Percentiles rank a stretch among this genome's conserved stretches.
phyloP scores from a whole-genome alignment of 1,140 invertebrate species.

The Caenorhabditis remanei region DNA sequence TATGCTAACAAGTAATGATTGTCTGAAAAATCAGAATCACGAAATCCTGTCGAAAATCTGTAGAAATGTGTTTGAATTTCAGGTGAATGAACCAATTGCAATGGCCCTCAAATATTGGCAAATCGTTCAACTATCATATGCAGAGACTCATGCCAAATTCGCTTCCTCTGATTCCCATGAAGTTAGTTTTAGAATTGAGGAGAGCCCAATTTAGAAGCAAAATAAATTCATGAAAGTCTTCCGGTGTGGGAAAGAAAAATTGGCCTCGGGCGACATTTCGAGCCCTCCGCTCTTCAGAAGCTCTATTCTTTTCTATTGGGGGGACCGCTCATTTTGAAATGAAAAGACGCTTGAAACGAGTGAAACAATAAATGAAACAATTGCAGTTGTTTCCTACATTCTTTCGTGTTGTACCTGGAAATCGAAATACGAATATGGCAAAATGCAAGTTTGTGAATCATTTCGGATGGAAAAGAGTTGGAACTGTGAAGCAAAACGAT shows the following conservation, averaged over 20 bases:
- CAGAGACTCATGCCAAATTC: slow-evolving; percentile 98
- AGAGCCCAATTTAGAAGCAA: slow-evolving; percentile 67
- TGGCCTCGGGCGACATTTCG: slow-evolving; percentile 35
- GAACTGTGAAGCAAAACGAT: slow-evolving; percentile 96
- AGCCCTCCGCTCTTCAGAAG: slow-evolving; percentile 10
- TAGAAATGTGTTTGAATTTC: not conserved
- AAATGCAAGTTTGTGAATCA: slow-evolving; percentile 87
- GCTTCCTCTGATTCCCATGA: slow-evolving; percentile 93
- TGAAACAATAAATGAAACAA: slow-evolving; percentile 51
- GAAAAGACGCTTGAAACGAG: not conserved
- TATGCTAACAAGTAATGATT: not conserved
- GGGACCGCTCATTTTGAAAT: slow-evolving; percentile 33
- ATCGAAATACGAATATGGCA: slow-evolving; percentile 94
- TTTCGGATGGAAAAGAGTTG: slow-evolving; percentile 97
- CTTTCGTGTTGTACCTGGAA: slow-evolving; percentile 91
- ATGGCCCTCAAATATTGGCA: slow-evolving; percentile 97
- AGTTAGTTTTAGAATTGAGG: slow-evolving; percentile 73
- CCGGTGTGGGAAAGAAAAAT: slow-evolving; percentile 42
- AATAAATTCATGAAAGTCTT: slow-evolving; percentile 50
- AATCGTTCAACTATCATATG: slow-evolving; percentile 94
- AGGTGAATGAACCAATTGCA: slow-evolving; percentile 82
- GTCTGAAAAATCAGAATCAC: not conserved
- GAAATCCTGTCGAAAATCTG: too few relatives aligned
- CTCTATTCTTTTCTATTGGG: slow-evolving; percentile 10
- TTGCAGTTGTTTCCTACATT: slow-evolving; percentile 76